Conservation (phyloP, 2,888 invertebrate species). For the Drosophila conformis region DNA sequence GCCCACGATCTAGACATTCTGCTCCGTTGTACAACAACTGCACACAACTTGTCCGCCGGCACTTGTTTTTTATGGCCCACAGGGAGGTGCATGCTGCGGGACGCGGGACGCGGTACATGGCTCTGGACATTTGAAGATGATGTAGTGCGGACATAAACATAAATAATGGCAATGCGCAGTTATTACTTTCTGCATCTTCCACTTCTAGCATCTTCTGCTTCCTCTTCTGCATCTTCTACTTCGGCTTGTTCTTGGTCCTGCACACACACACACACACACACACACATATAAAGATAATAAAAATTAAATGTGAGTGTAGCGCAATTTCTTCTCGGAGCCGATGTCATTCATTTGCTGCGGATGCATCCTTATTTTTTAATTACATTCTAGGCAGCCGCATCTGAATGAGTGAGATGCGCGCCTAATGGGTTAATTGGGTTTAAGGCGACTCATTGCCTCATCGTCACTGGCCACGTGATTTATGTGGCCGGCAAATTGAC, state of each 20-base stretch:
- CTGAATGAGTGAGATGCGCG: constrained; percentile 53
- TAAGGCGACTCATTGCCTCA: constrained; percentile 51
- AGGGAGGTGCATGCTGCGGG: constrained; percentile 15
- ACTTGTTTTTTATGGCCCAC: constrained; percentile 74
- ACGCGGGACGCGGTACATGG: neutral
- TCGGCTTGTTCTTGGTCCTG: constrained; percentile 29
- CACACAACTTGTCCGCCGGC: constrained; percentile 63
- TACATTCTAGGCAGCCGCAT: constrained; percentile 72
- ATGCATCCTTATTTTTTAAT: constrained; percentile 58
- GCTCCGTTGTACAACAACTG: constrained; percentile 26
- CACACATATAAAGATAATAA: constrained; percentile 62
- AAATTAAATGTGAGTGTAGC: constrained; percentile 67
- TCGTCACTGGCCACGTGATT: constrained; percentile 49
- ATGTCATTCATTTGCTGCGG: constrained; percentile 31
- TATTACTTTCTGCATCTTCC: constrained; percentile 67
- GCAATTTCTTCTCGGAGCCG: constrained; percentile 3
- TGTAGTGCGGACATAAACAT: constrained; percentile 80
- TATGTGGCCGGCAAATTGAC: constrained; percentile 65
- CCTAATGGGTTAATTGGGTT: constrained; percentile 76
- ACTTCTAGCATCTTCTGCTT: constrained; percentile 18
- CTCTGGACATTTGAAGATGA: constrained; percentile 75
- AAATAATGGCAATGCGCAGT: constrained; percentile 80
- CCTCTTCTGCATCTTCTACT: constrained; percentile 16
- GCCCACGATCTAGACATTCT: constrained; percentile 42
- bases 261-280: neutral